phyloP scores from a whole-genome alignment of 1,140 invertebrate genomes.

The Mizuhopecten yessoensis region DNA sequence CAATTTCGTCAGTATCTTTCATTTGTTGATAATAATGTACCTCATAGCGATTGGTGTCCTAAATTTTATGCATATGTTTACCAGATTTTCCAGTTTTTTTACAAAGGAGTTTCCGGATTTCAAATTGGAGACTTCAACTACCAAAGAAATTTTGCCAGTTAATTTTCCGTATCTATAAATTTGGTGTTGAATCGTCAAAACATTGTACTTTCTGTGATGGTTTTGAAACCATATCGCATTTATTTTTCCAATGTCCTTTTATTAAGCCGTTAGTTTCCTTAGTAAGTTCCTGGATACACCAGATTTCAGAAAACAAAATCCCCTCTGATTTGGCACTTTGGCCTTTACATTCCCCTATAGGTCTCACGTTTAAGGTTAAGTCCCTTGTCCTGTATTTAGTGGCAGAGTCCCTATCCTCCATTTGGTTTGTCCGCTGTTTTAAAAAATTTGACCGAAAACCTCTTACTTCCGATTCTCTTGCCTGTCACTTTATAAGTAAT shows the following conservation, averaged over 20 bases:
- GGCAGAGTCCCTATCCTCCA: not conserved
- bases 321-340: not conserved
- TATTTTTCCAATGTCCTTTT: constrained; percentile 54
- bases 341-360: not conserved
- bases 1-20: constrained; percentile 50
- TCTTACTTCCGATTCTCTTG: not conserved
- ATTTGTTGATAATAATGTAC: constrained; percentile 42
- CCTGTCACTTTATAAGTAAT: not conserved
- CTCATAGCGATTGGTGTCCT: constrained; percentile 53
- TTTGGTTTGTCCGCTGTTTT: not conserved
- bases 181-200: constrained; percentile 27
- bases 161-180: constrained; percentile 42
- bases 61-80: constrained; percentile 53
- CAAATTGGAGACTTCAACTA: not conserved
- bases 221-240: constrained; percentile 54
- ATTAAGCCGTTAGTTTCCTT: constrained; percentile 22
- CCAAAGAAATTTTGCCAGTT: constrained; percentile 55
- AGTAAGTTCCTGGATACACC: constrained; percentile 44
- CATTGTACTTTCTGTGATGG: constrained; percentile 55
- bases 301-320: not conserved
- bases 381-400: not conserved
- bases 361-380: not conserved
- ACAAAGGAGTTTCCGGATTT: not conserved
- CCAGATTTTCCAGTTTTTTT: not conserved
- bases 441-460: not conserved